A percentile compares a stretch with the other conserved stretches of the same genome.
Evolutionary conservation across 2,888 invertebrate species (phyloP).

Genomic region (Philhelius pedissequus): DNA sequence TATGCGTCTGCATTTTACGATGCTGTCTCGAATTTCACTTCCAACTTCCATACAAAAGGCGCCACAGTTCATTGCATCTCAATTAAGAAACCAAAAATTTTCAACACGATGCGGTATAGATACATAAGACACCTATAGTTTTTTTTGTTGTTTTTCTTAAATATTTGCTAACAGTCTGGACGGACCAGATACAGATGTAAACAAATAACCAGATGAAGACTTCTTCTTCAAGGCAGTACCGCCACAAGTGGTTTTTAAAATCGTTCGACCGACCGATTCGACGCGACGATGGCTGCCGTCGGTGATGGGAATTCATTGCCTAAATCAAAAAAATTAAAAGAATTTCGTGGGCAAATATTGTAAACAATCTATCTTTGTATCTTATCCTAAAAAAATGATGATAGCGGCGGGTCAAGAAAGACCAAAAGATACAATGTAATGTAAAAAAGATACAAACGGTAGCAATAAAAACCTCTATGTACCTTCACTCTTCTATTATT

Average conservation of each 20-base stretch:
- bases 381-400: constrained; percentile 8
- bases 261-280: not conserved
- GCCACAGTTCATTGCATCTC: constrained; percentile 61
- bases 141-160: constrained; percentile 15
- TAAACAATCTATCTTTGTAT: constrained; percentile 12
- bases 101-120: not conserved
- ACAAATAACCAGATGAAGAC: constrained; percentile 28
- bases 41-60: constrained; percentile 30
- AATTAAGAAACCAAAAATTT: constrained; percentile 36
- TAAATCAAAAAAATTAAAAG: constrained; percentile 50
- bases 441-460: constrained; percentile 33
- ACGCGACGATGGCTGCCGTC: not conserved
- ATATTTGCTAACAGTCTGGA: constrained; percentile 52
- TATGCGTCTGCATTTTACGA: constrained; percentile 4
- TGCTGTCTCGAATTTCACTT: constrained; percentile 54
- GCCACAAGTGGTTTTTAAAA: constrained; percentile 48
- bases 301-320: constrained; percentile 29
- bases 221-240: not conserved
- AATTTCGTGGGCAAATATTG: constrained; percentile 45
- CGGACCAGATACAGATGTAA: constrained; percentile 21
- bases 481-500: not conserved
- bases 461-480: constrained; percentile 33
- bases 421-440: not conserved
- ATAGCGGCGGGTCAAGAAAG: constrained; percentile 29
- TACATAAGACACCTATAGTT: no score